Evolutionary conservation across 1,140 invertebrate species (phyloP).

Genomic region (Drosophila nannoptera): DNA sequence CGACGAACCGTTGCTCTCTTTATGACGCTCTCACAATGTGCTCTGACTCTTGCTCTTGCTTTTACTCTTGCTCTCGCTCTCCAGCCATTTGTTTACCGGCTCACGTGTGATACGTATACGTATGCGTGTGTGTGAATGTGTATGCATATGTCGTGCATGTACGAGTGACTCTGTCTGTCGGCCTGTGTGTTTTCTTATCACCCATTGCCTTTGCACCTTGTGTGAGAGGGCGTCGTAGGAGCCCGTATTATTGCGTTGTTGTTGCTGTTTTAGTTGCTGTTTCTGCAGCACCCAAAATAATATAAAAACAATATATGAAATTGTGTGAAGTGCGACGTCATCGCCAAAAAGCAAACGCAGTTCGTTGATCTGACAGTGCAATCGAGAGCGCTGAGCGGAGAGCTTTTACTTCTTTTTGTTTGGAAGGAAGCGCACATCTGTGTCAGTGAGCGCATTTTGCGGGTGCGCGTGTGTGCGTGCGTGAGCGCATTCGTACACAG

Average conservation of each 20-base stretch:
- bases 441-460: constrained; percentile 11
- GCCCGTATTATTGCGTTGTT: constrained; percentile 11
- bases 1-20: constrained; percentile 48
- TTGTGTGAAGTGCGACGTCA: constrained; percentile 63
- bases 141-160: background rate
- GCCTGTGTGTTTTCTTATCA: constrained; percentile 50
- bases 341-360: constrained; percentile 66
- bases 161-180: constrained; percentile 6
- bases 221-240: constrained; percentile 28
- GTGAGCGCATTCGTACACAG: constrained; percentile 4
- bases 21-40: constrained; percentile 19
- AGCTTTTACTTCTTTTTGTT: constrained; percentile 56
- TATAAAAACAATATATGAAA: constrained; percentile 59
- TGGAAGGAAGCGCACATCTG: constrained; percentile 48
- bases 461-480: constrained; percentile 19
- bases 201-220: constrained; percentile 61
- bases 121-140: constrained; percentile 15
- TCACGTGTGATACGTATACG: constrained; percentile 20
- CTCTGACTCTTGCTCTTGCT: constrained; percentile 4
- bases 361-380: constrained; percentile 64
- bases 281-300: constrained; percentile 44
- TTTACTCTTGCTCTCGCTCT: constrained; percentile 15
- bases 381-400: constrained; percentile 25
- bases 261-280: constrained; percentile 10
- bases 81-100: constrained; percentile 61